Conservation (phyloP, 2,113 vertebrate species). For the Trematocara stigmaticum region DNA sequence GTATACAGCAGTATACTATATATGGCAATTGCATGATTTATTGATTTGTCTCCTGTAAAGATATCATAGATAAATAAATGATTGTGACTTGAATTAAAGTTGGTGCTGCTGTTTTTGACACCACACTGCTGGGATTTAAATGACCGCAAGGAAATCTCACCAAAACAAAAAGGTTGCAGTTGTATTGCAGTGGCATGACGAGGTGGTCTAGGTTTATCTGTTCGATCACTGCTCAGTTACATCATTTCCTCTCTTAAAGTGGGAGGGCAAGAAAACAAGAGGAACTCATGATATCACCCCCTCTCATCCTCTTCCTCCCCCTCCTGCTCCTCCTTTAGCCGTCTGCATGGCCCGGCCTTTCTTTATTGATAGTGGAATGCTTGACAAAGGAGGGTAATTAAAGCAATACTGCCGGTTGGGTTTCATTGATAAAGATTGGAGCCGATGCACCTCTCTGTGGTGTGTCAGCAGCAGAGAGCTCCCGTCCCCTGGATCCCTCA, state of each 20-base stretch:
- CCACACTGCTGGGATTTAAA: background rate
- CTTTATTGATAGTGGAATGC: slow-evolving; percentile 47
- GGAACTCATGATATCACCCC: background rate
- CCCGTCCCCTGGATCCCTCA: slow-evolving; percentile 70
- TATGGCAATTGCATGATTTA: slow-evolving; percentile 8
- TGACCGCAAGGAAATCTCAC: background rate
- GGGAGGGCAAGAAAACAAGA: slow-evolving; percentile 30
- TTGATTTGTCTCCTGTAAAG: slow-evolving; percentile 22
- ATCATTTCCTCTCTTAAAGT: slow-evolving; percentile 47
- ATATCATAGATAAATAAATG: slow-evolving; percentile 48
- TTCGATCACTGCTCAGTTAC: slow-evolving; percentile 27
- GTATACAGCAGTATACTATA: background rate
- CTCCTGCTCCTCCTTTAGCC: slow-evolving; percentile 2
- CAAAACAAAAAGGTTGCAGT: background rate
- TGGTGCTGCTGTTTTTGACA: background rate
- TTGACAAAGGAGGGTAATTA: slow-evolving; percentile 73
- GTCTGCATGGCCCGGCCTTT: slow-evolving; percentile 15
- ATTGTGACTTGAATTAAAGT: slow-evolving; percentile 40
- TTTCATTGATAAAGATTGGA: slow-evolving; percentile 78
- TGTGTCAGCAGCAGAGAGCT: slow-evolving; percentile 69
- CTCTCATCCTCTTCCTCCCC: background rate
- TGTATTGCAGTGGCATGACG: background rate
- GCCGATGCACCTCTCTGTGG: slow-evolving; percentile 69
- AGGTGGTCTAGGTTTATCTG: background rate
- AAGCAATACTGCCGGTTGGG: slow-evolving; percentile 61